Evolutionary conservation across 2,113 vertebrate genomes (phyloP), one percentile per base, ranked within the genome.

Genomic region (Pygoscelis antarcticus): DNA sequence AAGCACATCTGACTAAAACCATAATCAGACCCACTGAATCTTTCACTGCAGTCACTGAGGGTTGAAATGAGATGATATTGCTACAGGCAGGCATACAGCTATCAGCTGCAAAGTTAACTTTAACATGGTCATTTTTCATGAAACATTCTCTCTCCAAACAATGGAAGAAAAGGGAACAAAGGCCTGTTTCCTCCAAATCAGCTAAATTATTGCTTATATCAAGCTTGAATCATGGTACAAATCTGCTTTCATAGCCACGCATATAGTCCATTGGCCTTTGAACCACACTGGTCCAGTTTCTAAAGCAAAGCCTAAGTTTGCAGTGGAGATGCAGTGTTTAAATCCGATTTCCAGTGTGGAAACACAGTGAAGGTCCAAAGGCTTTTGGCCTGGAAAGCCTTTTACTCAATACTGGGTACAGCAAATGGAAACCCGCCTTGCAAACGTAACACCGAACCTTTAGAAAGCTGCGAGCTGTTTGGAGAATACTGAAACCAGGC

Each of bases 401-500:
- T 84, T 68, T 46, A 68, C 20, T 75, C 17, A 42, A 9, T 52
- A 26, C 5, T n/a, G 12, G 22, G 38, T 38, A 68, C 32, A 68
- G 30, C 38, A 85, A 58, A 55, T 5, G 7, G 52, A 93, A 94
- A 76, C 4, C 4, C 1, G 6, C 8, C 34, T 12, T 46, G 23
- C 1, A 1, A 46, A 40, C 0, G 0, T n/a, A 34, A 64, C n/a
- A 71, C 10, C 0, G 2, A 60, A 77, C 9, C 8, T 55, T 55
- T 72, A 40, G 46, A 62, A 68, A 62, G 6, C 26, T 58, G 17
- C 1, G 2, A 78, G 20, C 16, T 57, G 8, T 40, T 65, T 44
- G 49, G 14, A 88, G 40, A 77, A 47, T 5, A 71, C 4, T 27
- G 36, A 62, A 89, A 57, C 27, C 2, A 2, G 18, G 14, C 46